Percentiles rank a stretch among this genome's conserved stretches.
These are phyloP conservation scores for Pandemis corylana DNA, from an alignment of 2,888 invertebrate species.

Conservation along the genomic window DNA sequence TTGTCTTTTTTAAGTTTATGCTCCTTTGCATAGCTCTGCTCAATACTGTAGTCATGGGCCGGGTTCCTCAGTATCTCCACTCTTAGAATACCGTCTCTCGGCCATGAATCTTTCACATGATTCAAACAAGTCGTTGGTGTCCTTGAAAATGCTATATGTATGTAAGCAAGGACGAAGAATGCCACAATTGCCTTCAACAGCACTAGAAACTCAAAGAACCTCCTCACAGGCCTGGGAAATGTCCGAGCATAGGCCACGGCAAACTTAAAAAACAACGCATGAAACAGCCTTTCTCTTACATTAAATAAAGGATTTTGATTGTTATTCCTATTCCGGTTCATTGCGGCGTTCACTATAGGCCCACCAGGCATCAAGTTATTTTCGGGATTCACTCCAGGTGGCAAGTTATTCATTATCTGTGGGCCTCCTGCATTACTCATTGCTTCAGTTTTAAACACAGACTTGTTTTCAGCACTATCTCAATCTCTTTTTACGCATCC, in stretches of 20 bases:
- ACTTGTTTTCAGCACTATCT: conserved; percentile 41
- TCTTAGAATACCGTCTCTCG: conserved; percentile 96
- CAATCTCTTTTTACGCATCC: conserved; percentile 59
- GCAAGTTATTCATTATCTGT: conserved; percentile 73
- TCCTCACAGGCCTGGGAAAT: conserved; percentile 92
- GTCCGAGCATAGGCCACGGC: conserved; percentile 96
- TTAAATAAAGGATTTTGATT: conserved; percentile 92
- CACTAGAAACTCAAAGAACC: conserved; percentile 93
- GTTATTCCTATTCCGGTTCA: conserved; percentile 84
- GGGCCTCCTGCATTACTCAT: conserved; percentile 75
- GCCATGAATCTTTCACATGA: conserved; percentile 95
- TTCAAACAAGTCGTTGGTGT: conserved; percentile 97
- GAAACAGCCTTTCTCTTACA: conserved; percentile 96
- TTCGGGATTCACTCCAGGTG: conserved; percentile 80
- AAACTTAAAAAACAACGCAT: conserved; percentile 96
- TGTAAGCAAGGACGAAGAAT: conserved; percentile 96
- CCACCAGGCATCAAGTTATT: conserved; percentile 83
- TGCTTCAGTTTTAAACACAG: conserved; percentile 39
- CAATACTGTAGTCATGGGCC: conserved; percentile 90
- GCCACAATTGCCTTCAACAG: conserved; percentile 91
- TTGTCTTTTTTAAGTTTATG: conserved; percentile 88
- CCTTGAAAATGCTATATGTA: conserved; percentile 97
- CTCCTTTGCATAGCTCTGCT: conserved; percentile 94
- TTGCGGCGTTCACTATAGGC: conserved; percentile 80
- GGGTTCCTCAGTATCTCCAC: conserved; percentile 93